Base-by-base conservation (phyloP, 2,113 vertebrate species). In the Prochilodus magdalenae region DNA sequence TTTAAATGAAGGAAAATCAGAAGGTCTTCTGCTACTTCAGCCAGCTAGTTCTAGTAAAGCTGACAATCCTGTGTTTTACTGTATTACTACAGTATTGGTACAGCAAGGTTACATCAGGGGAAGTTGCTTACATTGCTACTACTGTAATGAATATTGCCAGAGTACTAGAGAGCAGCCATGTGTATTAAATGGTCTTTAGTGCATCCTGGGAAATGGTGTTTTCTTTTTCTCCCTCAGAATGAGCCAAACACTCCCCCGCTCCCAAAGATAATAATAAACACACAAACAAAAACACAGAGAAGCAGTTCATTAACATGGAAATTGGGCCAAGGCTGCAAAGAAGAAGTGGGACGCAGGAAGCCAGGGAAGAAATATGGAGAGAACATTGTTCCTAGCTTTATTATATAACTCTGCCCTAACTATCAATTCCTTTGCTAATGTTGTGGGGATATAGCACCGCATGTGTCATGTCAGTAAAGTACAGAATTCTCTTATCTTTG, bases 281-380 rank as follows among this genome's bases (percentile, higher is more conserved):
- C 15, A 89, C 85, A 92, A 90, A 91, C 88, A 91, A 83, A 83
- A 86, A 87, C 66, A 66, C 87, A 30, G 85, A 73, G 51, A 62
- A 75, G 78, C 82, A 27, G 82, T 80, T 74, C 89, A 93, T 93
- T 93, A 93, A 91, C 90, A 93, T 93, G 93, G 86, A 91, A 93
- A 94, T 90, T 89, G 88, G 53, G 85, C 83, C 77, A 40, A 82
- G 76, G 87, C 85, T 83, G 90, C 73, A 84, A 75, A 87, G 74
- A 79, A 77, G 81, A 82, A 53, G 66, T 47, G 80, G 75, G 1
- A 18, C 60, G 72, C 30, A 51, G 82, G 6, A 74, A 71, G 82
- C 80, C 77, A n/a, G 60, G 44, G 62, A 14, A 78, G 57, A 47
- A 24, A 18, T 5, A 44, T 24, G 24, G 6, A 75, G 69, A 49